A percentile compares a stretch with the other conserved stretches of the same genome.
Conservation (phyloP, 2,797 vertebrate species). For the Glossophaga mutica region DNA sequence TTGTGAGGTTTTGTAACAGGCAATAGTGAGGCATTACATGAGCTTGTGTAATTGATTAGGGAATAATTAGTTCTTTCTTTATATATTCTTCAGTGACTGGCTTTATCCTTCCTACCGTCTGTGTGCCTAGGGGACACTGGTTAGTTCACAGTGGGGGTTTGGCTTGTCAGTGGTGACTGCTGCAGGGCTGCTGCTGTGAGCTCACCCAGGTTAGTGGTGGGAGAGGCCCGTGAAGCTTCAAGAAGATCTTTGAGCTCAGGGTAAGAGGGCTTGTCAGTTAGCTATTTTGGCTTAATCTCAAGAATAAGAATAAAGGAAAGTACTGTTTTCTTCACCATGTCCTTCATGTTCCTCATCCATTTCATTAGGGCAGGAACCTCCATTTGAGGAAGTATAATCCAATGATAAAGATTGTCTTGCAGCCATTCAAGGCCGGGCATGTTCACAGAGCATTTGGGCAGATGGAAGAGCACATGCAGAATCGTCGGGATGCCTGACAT, state of each 20-base stretch:
- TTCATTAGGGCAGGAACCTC: background rate
- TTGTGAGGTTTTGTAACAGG: background rate
- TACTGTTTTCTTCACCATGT: background rate
- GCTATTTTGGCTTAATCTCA: background rate
- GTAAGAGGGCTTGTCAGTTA: background rate
- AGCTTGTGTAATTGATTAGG: background rate
- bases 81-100: background rate
- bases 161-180: background rate
- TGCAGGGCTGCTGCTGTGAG: background rate
- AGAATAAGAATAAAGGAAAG: background rate
- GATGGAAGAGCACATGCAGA: no score
- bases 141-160: background rate
- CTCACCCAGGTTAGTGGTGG: background rate
- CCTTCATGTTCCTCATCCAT: background rate
- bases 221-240: background rate
- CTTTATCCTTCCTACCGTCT: background rate
- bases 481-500: no score
- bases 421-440: no score
- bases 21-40: background rate
- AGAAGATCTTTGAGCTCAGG: background rate
- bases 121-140: background rate
- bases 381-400: background rate
- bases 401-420: background rate
- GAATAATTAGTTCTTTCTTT: background rate
- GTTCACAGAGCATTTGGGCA: no score